Base-by-base conservation (phyloP, 2,113 vertebrate species). In the Zosterops pallidus region DNA sequence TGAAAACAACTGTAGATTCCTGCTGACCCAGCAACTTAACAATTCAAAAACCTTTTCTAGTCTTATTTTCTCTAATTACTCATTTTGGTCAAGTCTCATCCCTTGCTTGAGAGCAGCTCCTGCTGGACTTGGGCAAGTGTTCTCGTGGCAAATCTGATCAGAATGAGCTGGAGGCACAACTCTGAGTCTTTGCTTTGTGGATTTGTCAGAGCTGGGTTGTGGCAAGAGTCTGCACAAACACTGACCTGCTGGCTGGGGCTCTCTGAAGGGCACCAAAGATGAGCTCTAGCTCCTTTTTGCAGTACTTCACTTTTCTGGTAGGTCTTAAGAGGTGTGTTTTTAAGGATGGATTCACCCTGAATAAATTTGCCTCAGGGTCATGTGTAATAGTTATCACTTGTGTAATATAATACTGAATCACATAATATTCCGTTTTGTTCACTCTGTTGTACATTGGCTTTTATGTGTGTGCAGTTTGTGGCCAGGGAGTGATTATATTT, bases 71-170 rank as follows among this genome's bases (percentile, higher is more conserved):
- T 35, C n/a, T 64, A 57, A 59, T 83, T 49, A 21, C 8, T 69
- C n/a, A 11, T 56, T 72, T 93, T 57, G 52, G 42, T 24, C 1
- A 12, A 83, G 50, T 42, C 28, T 89, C 33, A 23, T 90, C 8
- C 29, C 47, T 83, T 92, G 90, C 85, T 60, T 12, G 1, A 81
- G 53, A 91, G 79, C 82, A 80, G 87, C 85, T 78, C 55, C 79
- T 93, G 47, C 85, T 70, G 92, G 83, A 56, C 35, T 8, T 1
- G 0, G 11, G 6, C 0, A 0, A 28, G 52, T 16, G 59, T 83
- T 35, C 53, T 83, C 0, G 0, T 8, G 18, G 39, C 19, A 35
- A 3, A 14, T 50, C 28, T 14, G 39, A 3, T 55, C 28, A 21
- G 3, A 2, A 14, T 7, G 78, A 53, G 67, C 23, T 9, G 25